Evolutionary conservation across 2,113 vertebrate genomes (phyloP).

Genomic region (Tachysurus fulvidraco): DNA sequence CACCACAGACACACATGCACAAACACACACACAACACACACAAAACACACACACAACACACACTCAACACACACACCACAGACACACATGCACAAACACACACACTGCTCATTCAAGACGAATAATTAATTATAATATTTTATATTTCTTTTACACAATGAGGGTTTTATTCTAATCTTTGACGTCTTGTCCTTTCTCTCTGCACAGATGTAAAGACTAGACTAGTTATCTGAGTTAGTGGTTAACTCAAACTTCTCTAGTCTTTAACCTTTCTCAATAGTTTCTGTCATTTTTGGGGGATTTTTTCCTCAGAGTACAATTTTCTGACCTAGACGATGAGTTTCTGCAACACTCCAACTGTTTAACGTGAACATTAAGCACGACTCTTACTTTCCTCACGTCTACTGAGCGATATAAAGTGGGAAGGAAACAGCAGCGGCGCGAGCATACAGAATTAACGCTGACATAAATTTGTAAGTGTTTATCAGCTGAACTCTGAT

Average conservation of each 20-base stretch:
- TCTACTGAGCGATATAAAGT: conserved; percentile 5
- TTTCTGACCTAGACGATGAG: neutral
- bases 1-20: too few species aligned
- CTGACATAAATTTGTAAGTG: conserved; percentile 19
- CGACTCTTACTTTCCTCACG: neutral
- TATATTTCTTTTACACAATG: neutral
- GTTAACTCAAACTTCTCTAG: neutral
- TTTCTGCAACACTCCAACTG: neutral
- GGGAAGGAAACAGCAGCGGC: neutral
- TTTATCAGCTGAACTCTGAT: conserved; percentile 38
- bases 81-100: neutral
- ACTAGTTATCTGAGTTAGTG: neutral
- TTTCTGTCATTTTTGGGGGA: neutral
- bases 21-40: too few species aligned
- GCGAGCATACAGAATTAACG: conserved; percentile 6
- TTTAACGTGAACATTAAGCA: neutral
- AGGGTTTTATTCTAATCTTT: neutral
- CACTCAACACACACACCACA: too few species aligned
- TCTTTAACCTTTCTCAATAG: neutral
- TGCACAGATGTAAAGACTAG: neutral
- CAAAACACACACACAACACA: too few species aligned
- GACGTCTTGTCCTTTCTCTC: neutral
- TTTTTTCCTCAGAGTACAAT: neutral
- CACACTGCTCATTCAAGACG: neutral
- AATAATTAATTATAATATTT: neutral